Evolutionary conservation across 2,113 vertebrate species (phyloP).

Genomic region (Lasiurus borealis): DNA sequence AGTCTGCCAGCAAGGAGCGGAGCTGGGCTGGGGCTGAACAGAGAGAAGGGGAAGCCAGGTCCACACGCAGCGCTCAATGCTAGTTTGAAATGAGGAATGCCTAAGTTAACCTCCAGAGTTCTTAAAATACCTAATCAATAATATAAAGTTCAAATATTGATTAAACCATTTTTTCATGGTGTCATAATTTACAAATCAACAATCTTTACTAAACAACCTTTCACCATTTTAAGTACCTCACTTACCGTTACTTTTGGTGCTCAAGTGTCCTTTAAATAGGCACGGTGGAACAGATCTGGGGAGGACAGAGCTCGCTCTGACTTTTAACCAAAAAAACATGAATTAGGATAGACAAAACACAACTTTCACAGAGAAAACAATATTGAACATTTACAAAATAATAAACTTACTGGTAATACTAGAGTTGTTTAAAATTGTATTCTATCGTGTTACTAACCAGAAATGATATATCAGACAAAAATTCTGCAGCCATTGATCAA

Average conservation of each 20-base stretch:
- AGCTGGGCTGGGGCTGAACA: neutral
- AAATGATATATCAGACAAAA: constrained; percentile 34
- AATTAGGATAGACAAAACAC: constrained; percentile 70
- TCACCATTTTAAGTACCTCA: constrained; percentile 12
- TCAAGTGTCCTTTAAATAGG: constrained; percentile 88
- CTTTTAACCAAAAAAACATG: constrained; percentile 76
- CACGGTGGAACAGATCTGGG: constrained; percentile 85
- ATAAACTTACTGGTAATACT: constrained; percentile 8
- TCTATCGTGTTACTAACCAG: constrained; percentile 43
- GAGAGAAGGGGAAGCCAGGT: neutral
- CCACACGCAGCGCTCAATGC: neutral
- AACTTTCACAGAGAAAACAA: constrained; percentile 55
- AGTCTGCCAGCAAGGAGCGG: neutral
- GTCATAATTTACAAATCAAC: neutral
- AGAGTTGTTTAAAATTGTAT: constrained; percentile 44
- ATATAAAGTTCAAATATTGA: neutral
- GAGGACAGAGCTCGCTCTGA: constrained; percentile 69
- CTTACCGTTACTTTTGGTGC: constrained; percentile 90
- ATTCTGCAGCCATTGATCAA: neutral
- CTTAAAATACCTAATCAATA: neutral
- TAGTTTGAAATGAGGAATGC: neutral
- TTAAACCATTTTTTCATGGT: neutral
- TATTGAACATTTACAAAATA: constrained; percentile 16
- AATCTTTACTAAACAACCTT: neutral
- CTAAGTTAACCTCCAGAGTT: neutral